phyloP scores from a whole-genome alignment of 1,140 invertebrate genomes.

The Zaprionus ornatus region DNA sequence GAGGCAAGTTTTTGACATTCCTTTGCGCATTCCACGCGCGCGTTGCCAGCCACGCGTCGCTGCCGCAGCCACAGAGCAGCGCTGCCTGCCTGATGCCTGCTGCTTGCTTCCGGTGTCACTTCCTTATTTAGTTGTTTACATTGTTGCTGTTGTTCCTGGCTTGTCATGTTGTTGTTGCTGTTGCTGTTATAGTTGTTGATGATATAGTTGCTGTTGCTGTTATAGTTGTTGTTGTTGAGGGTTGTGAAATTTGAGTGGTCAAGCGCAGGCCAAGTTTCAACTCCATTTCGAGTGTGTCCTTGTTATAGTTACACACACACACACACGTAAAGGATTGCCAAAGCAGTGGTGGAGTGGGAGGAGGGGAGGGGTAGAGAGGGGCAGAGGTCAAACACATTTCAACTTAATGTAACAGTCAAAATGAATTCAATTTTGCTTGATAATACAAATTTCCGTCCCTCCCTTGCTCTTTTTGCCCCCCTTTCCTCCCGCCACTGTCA shows the following conservation, averaged over 20 bases:
- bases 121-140: conserved; percentile 80
- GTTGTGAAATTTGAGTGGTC: conserved; percentile 46
- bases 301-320: conserved; percentile 40
- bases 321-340: not conserved
- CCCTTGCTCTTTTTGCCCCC: not conserved
- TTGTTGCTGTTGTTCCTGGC: conserved; percentile 38
- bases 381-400: conserved; percentile 18
- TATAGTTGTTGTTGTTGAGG: conserved; percentile 25
- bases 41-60: conserved; percentile 47
- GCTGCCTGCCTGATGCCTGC: conserved; percentile 29
- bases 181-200: conserved; percentile 47
- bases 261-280: not conserved
- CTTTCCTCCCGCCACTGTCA: conserved; percentile 37
- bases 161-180: conserved; percentile 9
- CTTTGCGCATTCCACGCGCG: conserved; percentile 65
- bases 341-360: not conserved
- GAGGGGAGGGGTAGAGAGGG: not conserved
- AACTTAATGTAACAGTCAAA: conserved; percentile 75
- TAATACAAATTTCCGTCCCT: conserved; percentile 8
- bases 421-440: conserved; percentile 71
- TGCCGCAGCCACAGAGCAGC: conserved; percentile 19
- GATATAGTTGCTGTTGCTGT: conserved; percentile 40
- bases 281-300: conserved; percentile 33
- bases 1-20: conserved; percentile 50
- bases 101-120: conserved; percentile 72